These are phyloP conservation scores for Dyspetes luteomarginatus DNA, from an alignment of 2,888 invertebrate species.

Conservation along the genomic window DNA sequence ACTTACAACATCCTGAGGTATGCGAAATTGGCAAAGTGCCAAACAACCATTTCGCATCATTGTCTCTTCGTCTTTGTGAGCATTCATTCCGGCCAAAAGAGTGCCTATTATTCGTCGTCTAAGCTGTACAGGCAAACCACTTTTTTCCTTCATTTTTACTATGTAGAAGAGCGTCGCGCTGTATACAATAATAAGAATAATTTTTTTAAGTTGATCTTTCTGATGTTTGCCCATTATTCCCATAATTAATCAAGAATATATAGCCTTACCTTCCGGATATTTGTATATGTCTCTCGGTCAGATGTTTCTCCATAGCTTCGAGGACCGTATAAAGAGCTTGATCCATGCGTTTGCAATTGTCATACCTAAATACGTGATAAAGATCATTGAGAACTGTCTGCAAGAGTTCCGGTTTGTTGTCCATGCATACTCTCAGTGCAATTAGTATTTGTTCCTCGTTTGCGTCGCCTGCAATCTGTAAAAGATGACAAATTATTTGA, in stretches of 20 bases:
- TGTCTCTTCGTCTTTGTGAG: slow-evolving; percentile 92
- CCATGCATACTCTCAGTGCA: slow-evolving; percentile 92
- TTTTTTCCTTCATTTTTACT: slow-evolving; percentile 93
- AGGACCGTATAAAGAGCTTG: slow-evolving; percentile 92
- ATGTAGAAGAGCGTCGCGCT: slow-evolving; percentile 98
- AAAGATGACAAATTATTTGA: background rate
- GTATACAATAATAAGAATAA: slow-evolving; percentile 21
- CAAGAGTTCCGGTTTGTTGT: slow-evolving; percentile 91
- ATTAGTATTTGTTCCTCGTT: slow-evolving; percentile 95
- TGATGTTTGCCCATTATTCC: background rate
- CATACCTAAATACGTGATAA: slow-evolving; percentile 93
- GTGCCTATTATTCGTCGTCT: slow-evolving; percentile 92
- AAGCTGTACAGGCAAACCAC: slow-evolving; percentile 88
- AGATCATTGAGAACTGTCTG: slow-evolving; percentile 95
- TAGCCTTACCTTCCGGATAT: slow-evolving; percentile 95
- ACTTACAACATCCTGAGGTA: slow-evolving; percentile 96
- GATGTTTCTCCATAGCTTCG: slow-evolving; percentile 95
- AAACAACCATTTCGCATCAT: slow-evolving; percentile 99
- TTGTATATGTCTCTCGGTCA: slow-evolving; percentile 94
- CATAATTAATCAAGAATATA: too few relatives aligned
- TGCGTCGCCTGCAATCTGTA: slow-evolving; percentile 94
- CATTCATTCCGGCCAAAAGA: slow-evolving; percentile 94
- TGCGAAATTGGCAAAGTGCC: slow-evolving; percentile 96
- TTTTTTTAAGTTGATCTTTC: background rate
- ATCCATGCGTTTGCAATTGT: slow-evolving; percentile 90